Conservation (phyloP, 2,113 vertebrate genomes). For the Lamprotornis superbus region DNA sequence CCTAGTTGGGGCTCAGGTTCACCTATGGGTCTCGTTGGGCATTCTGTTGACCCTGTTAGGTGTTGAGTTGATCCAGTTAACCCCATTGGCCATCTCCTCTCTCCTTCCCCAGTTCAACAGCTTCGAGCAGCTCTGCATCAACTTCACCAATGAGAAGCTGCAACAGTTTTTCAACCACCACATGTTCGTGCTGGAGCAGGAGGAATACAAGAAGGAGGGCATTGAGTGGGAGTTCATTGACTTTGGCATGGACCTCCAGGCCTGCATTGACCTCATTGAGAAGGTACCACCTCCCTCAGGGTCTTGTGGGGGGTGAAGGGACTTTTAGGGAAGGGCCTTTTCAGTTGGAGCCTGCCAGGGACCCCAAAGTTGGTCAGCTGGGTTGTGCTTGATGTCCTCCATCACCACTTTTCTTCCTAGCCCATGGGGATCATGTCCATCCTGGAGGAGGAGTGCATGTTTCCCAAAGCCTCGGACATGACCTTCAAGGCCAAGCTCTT, state of each 20-base stretch:
- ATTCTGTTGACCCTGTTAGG: neutral
- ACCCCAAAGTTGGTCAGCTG: neutral
- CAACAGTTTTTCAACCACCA: conserved; percentile 87
- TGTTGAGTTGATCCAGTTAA: neutral
- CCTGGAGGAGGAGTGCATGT: conserved; percentile 77
- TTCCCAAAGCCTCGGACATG: conserved; percentile 77
- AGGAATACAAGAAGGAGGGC: conserved; percentile 81
- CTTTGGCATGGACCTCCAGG: conserved; percentile 87
- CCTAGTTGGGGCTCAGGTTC: neutral
- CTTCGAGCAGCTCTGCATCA: conserved; percentile 85
- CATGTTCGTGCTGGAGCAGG: conserved; percentile 84
- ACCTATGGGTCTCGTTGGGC: neutral
- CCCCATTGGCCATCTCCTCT: neutral
- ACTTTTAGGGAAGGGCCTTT: neutral
- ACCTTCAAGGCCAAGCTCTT: conserved; percentile 87
- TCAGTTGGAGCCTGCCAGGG: neutral
- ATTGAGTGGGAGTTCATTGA: conserved; percentile 82
- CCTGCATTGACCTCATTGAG: conserved; percentile 89
- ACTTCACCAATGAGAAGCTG: conserved; percentile 83
- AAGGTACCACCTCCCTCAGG: conserved; percentile 65
- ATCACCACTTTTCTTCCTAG: neutral
- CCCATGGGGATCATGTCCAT: conserved; percentile 77
- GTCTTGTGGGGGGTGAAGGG: fast-evolving
- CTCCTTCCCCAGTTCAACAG: conserved; percentile 74
- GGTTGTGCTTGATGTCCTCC: neutral